phyloP scores from a whole-genome alignment of 2,113 vertebrate genomes.

The Anoura caudifer region DNA sequence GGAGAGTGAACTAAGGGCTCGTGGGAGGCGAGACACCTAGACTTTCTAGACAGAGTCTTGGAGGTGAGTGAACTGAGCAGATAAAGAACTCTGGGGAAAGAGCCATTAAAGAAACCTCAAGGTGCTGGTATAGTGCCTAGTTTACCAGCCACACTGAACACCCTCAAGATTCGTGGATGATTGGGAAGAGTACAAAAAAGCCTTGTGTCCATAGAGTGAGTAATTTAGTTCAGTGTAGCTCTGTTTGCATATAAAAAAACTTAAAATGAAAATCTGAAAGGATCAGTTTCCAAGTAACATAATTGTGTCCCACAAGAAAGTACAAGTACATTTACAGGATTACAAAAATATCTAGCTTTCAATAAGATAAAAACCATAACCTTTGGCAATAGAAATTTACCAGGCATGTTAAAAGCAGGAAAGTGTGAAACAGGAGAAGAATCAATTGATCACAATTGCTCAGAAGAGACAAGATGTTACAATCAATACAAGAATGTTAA shows the following conservation, averaged over 20 bases:
- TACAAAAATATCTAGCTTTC: background rate
- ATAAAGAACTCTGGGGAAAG: background rate
- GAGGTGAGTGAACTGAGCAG: background rate
- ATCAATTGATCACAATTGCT: background rate
- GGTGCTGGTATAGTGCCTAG: background rate
- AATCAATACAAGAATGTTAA: background rate
- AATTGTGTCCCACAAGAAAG: background rate
- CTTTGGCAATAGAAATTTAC: background rate
- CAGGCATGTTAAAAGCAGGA: background rate
- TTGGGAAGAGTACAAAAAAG: background rate
- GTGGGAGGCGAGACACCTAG: background rate
- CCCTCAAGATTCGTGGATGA: background rate
- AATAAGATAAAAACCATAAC: background rate
- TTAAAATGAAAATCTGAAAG: background rate
- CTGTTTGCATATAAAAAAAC: background rate
- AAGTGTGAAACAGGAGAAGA: background rate
- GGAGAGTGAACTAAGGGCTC: background rate
- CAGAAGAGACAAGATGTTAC: background rate
- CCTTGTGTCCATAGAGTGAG: background rate
- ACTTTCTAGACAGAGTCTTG: background rate
- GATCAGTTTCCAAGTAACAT: background rate
- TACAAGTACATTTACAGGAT: background rate
- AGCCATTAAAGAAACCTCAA: background rate
- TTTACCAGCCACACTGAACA: background rate
- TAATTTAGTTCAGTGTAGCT: background rate